Base-by-base conservation (phyloP, 2,888 invertebrate genomes). In the Alcis repandata region DNA sequence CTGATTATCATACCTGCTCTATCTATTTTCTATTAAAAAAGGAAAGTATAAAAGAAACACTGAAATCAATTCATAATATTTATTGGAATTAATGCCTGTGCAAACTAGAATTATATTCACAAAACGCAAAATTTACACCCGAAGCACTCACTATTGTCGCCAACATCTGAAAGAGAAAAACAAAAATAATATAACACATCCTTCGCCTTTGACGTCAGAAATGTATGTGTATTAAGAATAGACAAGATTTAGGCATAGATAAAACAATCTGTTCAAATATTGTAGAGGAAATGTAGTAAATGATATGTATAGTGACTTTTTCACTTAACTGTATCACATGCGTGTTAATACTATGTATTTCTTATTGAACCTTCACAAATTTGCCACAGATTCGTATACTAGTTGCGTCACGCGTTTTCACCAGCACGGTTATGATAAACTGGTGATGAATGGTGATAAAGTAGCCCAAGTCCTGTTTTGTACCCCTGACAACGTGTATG, bases 81-180 rank as follows among this genome's bases (percentile, higher is more conserved):
- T 90, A 89, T 87, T 90, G 83, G 86, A 87, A 85, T n/a, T 87
- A 83, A 84, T 85, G 82, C 82, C 80, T 83, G 82, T 83, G 85
- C 85, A 85, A 80, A 82, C 80, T 86, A 82, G 76, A 84, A 84
- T 86, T 85, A 79, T 84, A 85, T 90, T 86, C 85, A 88, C 82
- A 86, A 82, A 82, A 79, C 82, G 83, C 84, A 78, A 79, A 91
- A 91, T 90, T 83, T 91, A 92, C 91, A 92, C 80, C 83, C 78
- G 84, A 83, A 83, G 84, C 82, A 79, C 77, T 75, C 82, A 79
- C 77, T 75, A 78, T 73, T 53, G 72, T 76, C 68, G 79, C 78
- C 77, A 72, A 81, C 82, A 90, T 80, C 92, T 92, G 92, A 63
- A 92, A 92, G 82, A 88, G 88, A 87, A 85, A 82, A 84, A 78